Evolutionary conservation across 2,797 vertebrate species (phyloP).

Genomic region (Pangasius larnaudii): DNA sequence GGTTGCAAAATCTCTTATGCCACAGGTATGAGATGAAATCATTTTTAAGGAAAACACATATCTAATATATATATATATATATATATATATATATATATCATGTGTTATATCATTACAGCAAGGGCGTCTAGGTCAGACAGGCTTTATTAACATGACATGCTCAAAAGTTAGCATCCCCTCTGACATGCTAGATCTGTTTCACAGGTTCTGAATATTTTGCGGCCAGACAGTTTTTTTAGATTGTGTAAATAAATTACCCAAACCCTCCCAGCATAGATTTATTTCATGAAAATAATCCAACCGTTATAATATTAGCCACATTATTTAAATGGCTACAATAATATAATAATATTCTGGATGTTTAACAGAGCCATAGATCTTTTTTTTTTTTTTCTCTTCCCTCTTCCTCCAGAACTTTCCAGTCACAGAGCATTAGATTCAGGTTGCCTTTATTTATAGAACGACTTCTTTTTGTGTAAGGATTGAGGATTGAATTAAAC

Average conservation of each 20-base stretch:
- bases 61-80: too few relatives aligned
- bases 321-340: background rate
- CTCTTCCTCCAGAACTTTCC: background rate
- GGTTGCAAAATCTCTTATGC: slow-evolving; percentile 96
- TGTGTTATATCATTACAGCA: background rate
- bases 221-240: background rate
- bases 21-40: slow-evolving; percentile 81
- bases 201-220: background rate
- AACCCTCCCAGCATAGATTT: too few relatives aligned
- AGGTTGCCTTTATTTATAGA: background rate
- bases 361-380: background rate
- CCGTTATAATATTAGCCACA: background rate
- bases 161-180: background rate
- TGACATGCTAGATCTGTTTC: background rate
- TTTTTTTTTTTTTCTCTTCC: background rate
- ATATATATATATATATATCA: background rate
- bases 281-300: background rate
- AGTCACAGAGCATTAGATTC: background rate
- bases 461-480: background rate
- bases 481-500: background rate
- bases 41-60: background rate
- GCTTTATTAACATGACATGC: background rate
- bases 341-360: background rate
- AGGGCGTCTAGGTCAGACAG: background rate
- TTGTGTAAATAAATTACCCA: background rate